Conservation (phyloP, 2,797 vertebrate genomes). For the Rhabdophis nuchalis region DNA sequence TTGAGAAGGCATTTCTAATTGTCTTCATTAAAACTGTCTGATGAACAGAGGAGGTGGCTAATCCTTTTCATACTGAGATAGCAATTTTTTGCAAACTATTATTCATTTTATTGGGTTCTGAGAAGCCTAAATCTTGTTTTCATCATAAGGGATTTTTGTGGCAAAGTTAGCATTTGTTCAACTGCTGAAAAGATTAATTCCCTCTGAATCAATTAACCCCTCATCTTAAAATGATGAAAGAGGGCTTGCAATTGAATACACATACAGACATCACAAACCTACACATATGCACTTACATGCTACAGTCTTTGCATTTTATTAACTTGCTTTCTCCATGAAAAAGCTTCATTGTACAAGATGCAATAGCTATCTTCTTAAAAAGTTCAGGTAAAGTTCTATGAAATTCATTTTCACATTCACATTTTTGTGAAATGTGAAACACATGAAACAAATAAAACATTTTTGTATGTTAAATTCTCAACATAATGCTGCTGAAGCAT, state of each 20-base stretch:
- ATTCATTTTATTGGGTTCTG: not conserved
- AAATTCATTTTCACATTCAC: slow-evolving; percentile 5
- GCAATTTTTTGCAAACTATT: not conserved
- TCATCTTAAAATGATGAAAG: not conserved
- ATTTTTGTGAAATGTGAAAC: not conserved
- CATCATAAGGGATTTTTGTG: not conserved
- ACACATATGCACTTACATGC: not conserved
- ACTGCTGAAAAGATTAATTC: not conserved
- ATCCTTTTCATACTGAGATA: not conserved
- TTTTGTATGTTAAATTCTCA: not conserved
- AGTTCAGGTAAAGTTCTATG: not conserved
- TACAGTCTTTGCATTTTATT: not conserved
- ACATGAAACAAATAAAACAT: too few species aligned
- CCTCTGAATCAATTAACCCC: not conserved
- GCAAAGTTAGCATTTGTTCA: not conserved
- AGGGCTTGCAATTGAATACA: not conserved
- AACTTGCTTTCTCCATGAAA: not conserved
- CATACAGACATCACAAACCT: not conserved
- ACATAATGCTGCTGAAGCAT: not conserved
- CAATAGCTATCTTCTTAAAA: not conserved
- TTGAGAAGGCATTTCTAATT: not conserved
- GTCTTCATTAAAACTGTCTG: not conserved
- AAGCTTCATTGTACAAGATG: not conserved
- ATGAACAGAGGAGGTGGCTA: not conserved
- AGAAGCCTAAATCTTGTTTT: not conserved